Conservation (phyloP, 2,888 invertebrate genomes). For the Ashinkailepas kermadecensis region DNA sequence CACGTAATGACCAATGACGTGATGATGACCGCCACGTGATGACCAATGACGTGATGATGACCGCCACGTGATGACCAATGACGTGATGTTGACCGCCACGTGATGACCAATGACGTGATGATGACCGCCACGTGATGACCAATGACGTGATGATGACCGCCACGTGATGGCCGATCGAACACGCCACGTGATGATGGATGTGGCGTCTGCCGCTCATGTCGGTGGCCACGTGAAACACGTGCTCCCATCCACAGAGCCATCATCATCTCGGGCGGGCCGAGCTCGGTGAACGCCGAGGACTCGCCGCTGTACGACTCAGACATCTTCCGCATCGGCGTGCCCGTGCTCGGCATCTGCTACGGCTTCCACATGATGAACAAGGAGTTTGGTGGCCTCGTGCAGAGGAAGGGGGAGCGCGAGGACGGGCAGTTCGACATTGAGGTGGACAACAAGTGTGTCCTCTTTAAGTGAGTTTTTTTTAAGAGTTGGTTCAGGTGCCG, state of each 20-base stretch:
- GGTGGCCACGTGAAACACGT: too few species aligned
- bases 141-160: too few species aligned
- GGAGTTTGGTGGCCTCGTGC: slow-evolving; percentile 65
- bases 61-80: too few species aligned
- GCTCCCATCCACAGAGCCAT: slow-evolving; percentile 58
- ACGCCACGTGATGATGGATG: too few species aligned
- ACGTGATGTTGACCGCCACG: too few species aligned
- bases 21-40: too few species aligned
- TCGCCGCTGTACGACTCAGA: slow-evolving; percentile 91
- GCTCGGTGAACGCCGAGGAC: slow-evolving; percentile 89
- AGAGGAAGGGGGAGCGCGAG: slow-evolving; percentile 77
- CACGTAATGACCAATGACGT: too few species aligned
- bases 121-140: too few species aligned
- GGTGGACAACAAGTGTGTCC: slow-evolving; percentile 74
- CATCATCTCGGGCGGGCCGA: slow-evolving; percentile 96
- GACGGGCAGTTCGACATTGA: slow-evolving; percentile 88
- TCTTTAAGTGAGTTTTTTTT: slow-evolving; percentile 72
- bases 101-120: too few species aligned
- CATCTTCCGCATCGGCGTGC: slow-evolving; percentile 90
- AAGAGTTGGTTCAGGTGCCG: background rate
- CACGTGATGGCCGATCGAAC: too few species aligned
- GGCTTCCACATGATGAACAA: slow-evolving; percentile 99
- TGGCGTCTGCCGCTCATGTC: too few species aligned
- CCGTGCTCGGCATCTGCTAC: slow-evolving; percentile 94
- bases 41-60: too few species aligned